A percentile compares a stretch with the other conserved stretches of the same genome.
Conservation (phyloP, 2,888 invertebrate genomes). For the Parnassius smintheus region DNA sequence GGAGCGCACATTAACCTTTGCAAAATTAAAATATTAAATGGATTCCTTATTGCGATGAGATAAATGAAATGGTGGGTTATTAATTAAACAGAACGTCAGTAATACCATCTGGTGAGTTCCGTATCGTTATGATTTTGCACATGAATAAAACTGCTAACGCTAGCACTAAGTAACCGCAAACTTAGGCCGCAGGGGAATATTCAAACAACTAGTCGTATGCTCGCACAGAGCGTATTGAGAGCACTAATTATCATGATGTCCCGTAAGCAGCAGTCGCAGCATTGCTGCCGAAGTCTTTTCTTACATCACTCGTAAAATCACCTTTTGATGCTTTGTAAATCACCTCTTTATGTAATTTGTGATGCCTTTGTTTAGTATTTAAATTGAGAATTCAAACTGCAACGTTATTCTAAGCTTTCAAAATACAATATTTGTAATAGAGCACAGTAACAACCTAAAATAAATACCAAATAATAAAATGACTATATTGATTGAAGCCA, state of each 20-base stretch:
- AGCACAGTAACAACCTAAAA: no score
- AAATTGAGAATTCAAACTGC: no score
- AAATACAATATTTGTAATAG: no score
- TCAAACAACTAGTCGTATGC: slow-evolving; percentile 43
- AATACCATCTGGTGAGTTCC: slow-evolving; percentile 53
- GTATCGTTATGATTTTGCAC: slow-evolving; percentile 69
- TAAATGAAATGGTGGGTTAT: slow-evolving; percentile 51
- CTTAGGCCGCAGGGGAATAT: slow-evolving; percentile 57
- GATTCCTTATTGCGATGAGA: slow-evolving; percentile 50
- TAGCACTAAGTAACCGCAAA: slow-evolving; percentile 56
- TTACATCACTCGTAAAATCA: slow-evolving; percentile 20
- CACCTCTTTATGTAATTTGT: neutral
- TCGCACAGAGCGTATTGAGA: slow-evolving; percentile 47
- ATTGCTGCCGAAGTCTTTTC: slow-evolving; percentile 30
- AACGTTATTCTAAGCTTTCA: no score
- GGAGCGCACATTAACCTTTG: slow-evolving; percentile 42
- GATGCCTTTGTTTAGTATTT: neutral
- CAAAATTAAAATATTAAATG: slow-evolving; percentile 57
- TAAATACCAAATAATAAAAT: no score
- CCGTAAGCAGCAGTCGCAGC: slow-evolving; percentile 25
- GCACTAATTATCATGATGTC: slow-evolving; percentile 45
- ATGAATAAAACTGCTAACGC: slow-evolving; percentile 61
- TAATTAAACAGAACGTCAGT: slow-evolving; percentile 63
- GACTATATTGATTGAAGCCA: no score
- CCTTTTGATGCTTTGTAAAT: slow-evolving; percentile 6